A percentile compares a stretch with the other conserved stretches of the same genome.
Evolutionary conservation across 2,888 invertebrate genomes (phyloP).

Genomic region (Candidula unifasciata): DNA sequence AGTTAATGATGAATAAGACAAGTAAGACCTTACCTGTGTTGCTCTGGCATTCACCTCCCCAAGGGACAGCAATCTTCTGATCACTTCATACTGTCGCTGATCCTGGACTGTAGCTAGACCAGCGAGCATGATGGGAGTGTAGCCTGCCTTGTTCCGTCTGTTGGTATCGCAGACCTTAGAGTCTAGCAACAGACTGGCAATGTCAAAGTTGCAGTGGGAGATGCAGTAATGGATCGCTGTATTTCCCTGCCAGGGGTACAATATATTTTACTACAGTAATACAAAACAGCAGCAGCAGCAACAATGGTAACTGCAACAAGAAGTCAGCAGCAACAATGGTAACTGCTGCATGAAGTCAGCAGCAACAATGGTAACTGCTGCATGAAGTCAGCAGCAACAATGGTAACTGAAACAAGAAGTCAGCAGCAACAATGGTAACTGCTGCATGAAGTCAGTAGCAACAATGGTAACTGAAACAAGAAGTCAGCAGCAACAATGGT

Average conservation of each 20-base stretch:
- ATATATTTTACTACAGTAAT: not conserved
- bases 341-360: no score
- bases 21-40: conserved; percentile 86
- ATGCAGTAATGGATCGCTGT: conserved; percentile 95
- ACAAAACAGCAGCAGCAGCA: no score
- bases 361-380: no score
- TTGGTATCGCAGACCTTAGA: conserved; percentile 92
- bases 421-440: no score
- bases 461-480: no score
- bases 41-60: conserved; percentile 92
- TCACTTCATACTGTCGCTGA: conserved; percentile 87
- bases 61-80: conserved; percentile 88
- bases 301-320: no score
- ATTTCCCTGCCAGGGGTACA: conserved; percentile 83
- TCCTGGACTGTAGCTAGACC: conserved; percentile 88
- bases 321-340: no score
- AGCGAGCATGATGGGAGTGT: conserved; percentile 92
- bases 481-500: no score
- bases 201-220: conserved; percentile 93
- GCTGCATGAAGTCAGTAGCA: no score
- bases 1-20: no score
- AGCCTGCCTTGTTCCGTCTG: conserved; percentile 91
- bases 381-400: no score
- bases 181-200: conserved; percentile 90
- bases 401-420: no score